A percentile compares a stretch with the other conserved stretches of the same genome.
Conservation (phyloP, 2,113 vertebrate genomes). For the Globicephala melas region DNA sequence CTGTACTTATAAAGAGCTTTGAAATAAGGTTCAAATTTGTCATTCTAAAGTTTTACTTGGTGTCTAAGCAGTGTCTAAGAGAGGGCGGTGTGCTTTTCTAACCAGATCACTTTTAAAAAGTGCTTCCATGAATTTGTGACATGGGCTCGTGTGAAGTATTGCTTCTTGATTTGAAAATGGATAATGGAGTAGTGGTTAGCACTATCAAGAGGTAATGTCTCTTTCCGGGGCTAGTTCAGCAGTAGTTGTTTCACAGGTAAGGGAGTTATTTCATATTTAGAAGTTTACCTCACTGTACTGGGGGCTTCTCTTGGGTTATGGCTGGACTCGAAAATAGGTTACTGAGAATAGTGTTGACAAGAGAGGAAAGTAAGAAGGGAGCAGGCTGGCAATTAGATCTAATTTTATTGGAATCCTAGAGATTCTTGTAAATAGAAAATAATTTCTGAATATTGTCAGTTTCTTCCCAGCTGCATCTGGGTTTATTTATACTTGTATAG, state of each 20-base stretch:
- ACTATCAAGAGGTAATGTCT: neutral
- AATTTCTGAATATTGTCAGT: neutral
- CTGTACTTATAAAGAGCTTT: neutral
- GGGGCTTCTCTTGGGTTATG: neutral
- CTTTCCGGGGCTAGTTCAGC: neutral
- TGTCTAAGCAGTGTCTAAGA: neutral
- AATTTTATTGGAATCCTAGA: slow-evolving; percentile 8
- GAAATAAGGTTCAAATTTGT: neutral
- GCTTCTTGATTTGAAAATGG: neutral
- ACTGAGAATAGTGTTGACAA: neutral
- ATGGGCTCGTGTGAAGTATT: neutral
- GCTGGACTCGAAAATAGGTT: neutral
- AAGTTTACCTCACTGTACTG: neutral
- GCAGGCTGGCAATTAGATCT: neutral
- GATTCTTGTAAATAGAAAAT: neutral
- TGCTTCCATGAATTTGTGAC: neutral
- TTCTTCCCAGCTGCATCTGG: neutral
- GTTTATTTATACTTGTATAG: neutral
- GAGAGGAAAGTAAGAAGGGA: neutral
- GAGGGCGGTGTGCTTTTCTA: neutral
- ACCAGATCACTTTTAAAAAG: neutral
- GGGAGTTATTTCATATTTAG: neutral
- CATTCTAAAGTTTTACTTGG: neutral
- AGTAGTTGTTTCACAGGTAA: neutral
- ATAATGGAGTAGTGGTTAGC: neutral